phyloP scores from a whole-genome alignment of 2,888 invertebrate species.

The Heliconius charithonia region DNA sequence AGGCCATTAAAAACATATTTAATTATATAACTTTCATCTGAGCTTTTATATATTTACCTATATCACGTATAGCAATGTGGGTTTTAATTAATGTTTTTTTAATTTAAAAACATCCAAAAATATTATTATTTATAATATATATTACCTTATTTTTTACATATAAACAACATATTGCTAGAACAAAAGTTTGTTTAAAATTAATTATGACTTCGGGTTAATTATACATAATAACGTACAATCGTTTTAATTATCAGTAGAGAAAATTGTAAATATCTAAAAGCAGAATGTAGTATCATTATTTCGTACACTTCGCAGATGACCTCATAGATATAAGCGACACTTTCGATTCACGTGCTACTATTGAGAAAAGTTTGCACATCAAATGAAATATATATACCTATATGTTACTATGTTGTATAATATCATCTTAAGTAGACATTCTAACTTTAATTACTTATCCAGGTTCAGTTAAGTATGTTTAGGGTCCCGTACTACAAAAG shows the following conservation, averaged over 20 bases:
- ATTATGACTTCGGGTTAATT: neutral
- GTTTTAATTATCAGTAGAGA: slow-evolving; percentile 2
- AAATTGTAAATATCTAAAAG: slow-evolving; percentile 12
- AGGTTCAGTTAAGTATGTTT: no score
- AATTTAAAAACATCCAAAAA: neutral
- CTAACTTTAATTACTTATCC: no score
- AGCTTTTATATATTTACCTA: neutral
- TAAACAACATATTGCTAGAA: no score
- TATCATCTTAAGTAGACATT: no score
- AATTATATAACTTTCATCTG: neutral
- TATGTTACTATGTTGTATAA: no score
- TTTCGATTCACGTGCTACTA: slow-evolving; percentile 21
- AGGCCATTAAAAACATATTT: neutral
- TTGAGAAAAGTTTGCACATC: neutral
- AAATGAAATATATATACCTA: no score
- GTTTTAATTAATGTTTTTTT: no score
- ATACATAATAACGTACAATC: neutral
- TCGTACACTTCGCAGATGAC: slow-evolving; percentile 18
- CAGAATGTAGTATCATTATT: slow-evolving; percentile 14
- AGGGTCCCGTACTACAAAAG: no score
- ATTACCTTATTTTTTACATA: no score
- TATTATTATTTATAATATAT: no score
- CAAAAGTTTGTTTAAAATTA: no score
- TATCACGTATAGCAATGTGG: neutral
- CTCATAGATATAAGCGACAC: slow-evolving; percentile 8